Conservation (phyloP, 2,113 vertebrate species). For the Engystomops pustulosus region DNA sequence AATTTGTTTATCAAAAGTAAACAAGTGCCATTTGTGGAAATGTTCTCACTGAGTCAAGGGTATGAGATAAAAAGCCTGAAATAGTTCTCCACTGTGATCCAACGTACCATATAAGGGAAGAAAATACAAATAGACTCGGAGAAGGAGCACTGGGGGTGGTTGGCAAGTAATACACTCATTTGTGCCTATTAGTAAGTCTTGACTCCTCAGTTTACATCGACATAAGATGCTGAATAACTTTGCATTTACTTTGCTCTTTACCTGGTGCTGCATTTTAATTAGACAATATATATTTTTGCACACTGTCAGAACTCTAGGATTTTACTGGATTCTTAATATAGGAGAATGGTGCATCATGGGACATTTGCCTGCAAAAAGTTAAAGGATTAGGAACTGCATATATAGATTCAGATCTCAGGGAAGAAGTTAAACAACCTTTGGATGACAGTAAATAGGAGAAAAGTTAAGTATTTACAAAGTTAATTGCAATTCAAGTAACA, state of each 20-base stretch:
- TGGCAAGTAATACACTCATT: neutral
- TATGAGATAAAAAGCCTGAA: slow-evolving; percentile 60
- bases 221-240: neutral
- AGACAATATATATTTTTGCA: neutral
- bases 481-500: no score
- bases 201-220: no score
- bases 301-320: neutral
- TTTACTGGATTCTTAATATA: neutral
- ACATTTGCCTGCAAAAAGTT: neutral
- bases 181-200: neutral
- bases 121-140: slow-evolving; percentile 23
- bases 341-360: neutral
- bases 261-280: neutral
- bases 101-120: slow-evolving; percentile 60
- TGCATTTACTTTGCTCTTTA: neutral
- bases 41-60: slow-evolving; percentile 64
- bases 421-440: no score
- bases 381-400: neutral
- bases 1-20: slow-evolving; percentile 66
- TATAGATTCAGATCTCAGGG: neutral
- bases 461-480: no score
- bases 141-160: slow-evolving; percentile 44
- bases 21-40: slow-evolving; percentile 48
- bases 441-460: no score
- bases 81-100: slow-evolving; percentile 54